Evolutionary conservation across 1,140 invertebrate genomes (phyloP), one percentile per base, ranked within the genome.

Genomic region (Lepeophtheirus salmonis): DNA sequence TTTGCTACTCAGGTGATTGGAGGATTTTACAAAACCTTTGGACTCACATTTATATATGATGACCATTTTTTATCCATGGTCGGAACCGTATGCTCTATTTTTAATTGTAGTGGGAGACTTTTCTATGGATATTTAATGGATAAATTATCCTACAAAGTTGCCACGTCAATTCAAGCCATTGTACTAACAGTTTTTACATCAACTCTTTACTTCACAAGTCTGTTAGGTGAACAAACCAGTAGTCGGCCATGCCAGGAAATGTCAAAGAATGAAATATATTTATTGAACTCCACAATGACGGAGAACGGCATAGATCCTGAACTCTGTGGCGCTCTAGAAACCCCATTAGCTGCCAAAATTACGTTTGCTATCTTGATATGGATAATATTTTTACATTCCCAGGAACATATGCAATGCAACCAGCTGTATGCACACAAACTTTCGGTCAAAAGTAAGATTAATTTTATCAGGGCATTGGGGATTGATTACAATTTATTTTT

Each of bases 31-130:
- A 41, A 41, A 17, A 41, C 59, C 20, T 60, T 60, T 41, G 59
- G 59, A 16, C 59, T 51, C n/a, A 60, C 59, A n/a, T 60, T 60
- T 30, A 60, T 60, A 52, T 14, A 21, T 17, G 59, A 60, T 18
- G 59, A 60, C 23, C 59, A 60, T 24, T 49, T 60, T n/a, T 22
- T 60, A 30, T 25, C 55, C 3, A 18, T 49, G 18, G 59, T 60
- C 25, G 59, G 59, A 52, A 18, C 52, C 22, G 16, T 60, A 2
- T 16, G 24, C 22, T 55, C 53, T 12, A 12, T 55, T 16, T 55
- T 55, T 23, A 55, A 55, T 20, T 55, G 53, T 55, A 21, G 12
- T 21, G 53, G 53, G 10, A 55, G 53, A 24, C 16, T 55, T 3
- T 55, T 55, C 53, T 55, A 55, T 25, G 53, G 53, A 14, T 22